Conservation (phyloP, 2,113 vertebrate genomes). For the Budorcas taxicolor region DNA sequence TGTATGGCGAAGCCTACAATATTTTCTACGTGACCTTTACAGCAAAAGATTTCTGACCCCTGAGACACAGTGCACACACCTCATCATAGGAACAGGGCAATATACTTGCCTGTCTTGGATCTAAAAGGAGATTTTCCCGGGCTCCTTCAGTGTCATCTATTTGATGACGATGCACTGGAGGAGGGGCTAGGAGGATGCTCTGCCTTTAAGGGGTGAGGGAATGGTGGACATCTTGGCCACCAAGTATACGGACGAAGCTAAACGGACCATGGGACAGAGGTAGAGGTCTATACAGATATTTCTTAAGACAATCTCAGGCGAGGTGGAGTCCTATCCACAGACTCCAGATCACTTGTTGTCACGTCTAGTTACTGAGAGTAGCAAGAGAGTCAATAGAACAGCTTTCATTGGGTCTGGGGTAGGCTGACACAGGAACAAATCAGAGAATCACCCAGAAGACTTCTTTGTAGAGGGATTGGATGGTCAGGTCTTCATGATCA, state of each 20-base stretch:
- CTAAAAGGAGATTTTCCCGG: background rate
- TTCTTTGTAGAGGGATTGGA: background rate
- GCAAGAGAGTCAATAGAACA: background rate
- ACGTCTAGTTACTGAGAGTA: background rate
- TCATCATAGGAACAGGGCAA: background rate
- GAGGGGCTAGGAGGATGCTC: background rate
- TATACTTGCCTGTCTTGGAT: background rate
- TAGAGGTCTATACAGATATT: background rate
- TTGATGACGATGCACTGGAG: background rate
- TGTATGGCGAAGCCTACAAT: background rate
- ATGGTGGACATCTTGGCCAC: background rate
- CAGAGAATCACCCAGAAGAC: background rate
- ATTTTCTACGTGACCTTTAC: background rate
- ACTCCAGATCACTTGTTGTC: background rate
- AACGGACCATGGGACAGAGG: background rate
- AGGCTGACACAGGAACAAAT: background rate
- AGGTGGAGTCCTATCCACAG: background rate
- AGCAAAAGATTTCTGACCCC: background rate
- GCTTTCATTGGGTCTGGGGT: background rate
- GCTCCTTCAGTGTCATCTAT: background rate
- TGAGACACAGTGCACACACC: background rate
- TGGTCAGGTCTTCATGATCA: background rate
- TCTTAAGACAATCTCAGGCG: background rate
- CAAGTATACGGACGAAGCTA: background rate
- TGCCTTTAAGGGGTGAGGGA: background rate